These are phyloP conservation scores for Orchestia grillus DNA, from an alignment of 1,140 invertebrate species.

Conservation along the genomic window DNA sequence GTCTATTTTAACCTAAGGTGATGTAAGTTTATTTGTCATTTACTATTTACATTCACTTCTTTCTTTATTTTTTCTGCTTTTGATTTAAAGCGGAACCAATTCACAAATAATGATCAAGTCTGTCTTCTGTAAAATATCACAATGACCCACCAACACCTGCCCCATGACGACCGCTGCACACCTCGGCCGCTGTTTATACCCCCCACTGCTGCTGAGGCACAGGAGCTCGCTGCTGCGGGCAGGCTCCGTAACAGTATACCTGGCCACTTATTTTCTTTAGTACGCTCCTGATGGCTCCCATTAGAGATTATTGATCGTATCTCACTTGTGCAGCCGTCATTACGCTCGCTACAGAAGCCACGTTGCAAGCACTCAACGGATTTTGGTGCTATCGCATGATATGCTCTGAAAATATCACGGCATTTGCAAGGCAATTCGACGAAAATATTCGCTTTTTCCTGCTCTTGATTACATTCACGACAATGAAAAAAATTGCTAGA, in stretches of 20 bases:
- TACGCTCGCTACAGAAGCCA: neutral
- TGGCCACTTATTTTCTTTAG: neutral
- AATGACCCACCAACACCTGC: neutral
- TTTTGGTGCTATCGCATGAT: neutral
- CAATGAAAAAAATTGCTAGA: neutral
- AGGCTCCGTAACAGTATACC: neutral
- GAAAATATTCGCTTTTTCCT: neutral
- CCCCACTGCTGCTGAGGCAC: neutral
- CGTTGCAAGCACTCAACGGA: neutral
- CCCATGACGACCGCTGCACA: neutral
- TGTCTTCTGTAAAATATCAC: neutral
- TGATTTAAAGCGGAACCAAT: neutral
- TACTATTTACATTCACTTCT: no score
- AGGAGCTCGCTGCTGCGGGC: neutral
- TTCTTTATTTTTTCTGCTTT: neutral
- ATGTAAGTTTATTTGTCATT: neutral
- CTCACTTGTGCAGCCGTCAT: neutral
- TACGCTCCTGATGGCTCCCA: neutral
- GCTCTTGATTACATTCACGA: neutral
- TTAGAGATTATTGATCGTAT: constrained; percentile 10
- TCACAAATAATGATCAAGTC: neutral
- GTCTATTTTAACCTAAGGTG: neutral
- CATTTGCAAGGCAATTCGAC: neutral
- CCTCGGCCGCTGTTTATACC: neutral
- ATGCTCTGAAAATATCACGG: neutral